phyloP scores from a whole-genome alignment of 2,888 invertebrate genomes.

The Drosophila neonasuta region DNA sequence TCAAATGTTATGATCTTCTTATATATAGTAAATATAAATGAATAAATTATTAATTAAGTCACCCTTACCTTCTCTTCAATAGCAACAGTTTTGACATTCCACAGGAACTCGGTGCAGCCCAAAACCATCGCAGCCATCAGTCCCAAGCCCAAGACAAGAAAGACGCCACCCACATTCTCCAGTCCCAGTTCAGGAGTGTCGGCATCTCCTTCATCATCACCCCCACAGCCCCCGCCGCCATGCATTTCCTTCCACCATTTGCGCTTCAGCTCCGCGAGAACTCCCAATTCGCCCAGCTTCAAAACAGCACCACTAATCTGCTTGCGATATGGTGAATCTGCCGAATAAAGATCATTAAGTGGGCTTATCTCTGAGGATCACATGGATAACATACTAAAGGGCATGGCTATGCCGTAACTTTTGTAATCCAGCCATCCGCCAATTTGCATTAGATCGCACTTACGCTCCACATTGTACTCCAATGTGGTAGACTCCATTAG shows the following conservation, averaged over 20 bases:
- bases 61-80: conserved; percentile 88
- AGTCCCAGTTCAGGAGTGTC: conserved; percentile 80
- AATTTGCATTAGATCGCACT: conserved; percentile 92
- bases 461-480: conserved; percentile 93
- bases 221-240: conserved; percentile 80
- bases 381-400: conserved; percentile 87
- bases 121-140: conserved; percentile 88
- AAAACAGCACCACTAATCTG: conserved; percentile 93
- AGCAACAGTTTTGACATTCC: conserved; percentile 91
- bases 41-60: too few species aligned
- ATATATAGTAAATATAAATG: neutral
- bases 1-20: too few species aligned
- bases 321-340: conserved; percentile 90
- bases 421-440: conserved; percentile 93
- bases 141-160: conserved; percentile 91
- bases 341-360: neutral
- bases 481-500: conserved; percentile 98
- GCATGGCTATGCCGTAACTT: conserved; percentile 97
- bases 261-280: conserved; percentile 89
- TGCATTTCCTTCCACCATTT: conserved; percentile 95
- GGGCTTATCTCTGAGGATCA: too few species aligned
- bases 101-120: conserved; percentile 91
- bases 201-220: conserved; percentile 63
- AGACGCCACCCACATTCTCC: conserved; percentile 94
- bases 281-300: conserved; percentile 94